Evolutionary conservation across 2,797 vertebrate species (phyloP).

Genomic region (Sylvilagus floridanus): DNA sequence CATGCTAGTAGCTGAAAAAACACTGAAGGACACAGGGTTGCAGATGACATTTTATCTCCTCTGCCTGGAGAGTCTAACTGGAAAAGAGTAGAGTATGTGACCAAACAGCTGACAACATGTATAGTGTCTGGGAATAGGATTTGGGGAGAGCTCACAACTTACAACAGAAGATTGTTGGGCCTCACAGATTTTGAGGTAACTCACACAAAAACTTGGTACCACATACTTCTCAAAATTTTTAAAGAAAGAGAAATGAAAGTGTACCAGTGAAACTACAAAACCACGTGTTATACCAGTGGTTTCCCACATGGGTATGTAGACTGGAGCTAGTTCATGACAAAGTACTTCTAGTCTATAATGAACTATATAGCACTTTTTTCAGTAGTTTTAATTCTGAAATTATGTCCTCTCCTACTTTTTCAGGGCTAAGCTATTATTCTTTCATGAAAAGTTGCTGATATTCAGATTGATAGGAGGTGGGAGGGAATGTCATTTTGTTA

Average conservation of each 20-base stretch:
- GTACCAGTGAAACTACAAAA: conserved; percentile 47
- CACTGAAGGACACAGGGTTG: neutral
- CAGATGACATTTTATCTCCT: neutral
- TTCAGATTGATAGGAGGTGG: neutral
- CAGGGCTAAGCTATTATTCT: neutral
- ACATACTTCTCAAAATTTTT: conserved; percentile 22
- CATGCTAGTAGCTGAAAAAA: neutral
- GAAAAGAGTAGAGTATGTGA: neutral
- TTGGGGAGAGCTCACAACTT: neutral
- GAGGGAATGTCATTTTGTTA: neutral
- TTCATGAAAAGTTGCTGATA: conserved; percentile 27
- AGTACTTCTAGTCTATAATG: neutral
- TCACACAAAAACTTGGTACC: neutral
- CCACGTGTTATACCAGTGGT: neutral
- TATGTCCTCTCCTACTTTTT: conserved; percentile 3
- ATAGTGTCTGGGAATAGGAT: neutral
- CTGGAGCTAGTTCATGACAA: neutral
- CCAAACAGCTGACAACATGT: neutral
- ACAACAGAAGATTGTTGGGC: neutral
- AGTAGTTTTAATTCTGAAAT: conserved; percentile 36
- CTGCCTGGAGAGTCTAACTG: neutral
- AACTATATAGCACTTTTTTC: neutral
- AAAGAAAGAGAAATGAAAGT: conserved; percentile 13
- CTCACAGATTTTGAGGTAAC: neutral
- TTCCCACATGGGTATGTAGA: neutral